A percentile compares a stretch with the other conserved stretches of the same genome.
phyloP scores from a whole-genome alignment of 35 echinoderm and acorn worm genomes.

The Apostichopus parvimensis region DNA sequence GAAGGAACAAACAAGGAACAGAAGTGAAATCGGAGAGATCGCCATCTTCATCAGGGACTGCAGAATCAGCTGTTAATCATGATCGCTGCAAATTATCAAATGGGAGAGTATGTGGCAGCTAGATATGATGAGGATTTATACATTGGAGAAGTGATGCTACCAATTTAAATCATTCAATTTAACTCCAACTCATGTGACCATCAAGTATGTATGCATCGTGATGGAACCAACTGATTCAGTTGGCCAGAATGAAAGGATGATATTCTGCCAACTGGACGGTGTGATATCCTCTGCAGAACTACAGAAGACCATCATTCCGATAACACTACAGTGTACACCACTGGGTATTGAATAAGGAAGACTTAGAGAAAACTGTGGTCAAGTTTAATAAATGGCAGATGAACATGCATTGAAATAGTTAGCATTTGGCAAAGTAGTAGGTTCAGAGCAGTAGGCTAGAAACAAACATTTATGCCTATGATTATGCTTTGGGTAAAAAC shows the following conservation, averaged over 20 bases:
- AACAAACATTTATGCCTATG: too few species aligned
- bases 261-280: slow-evolving; percentile 42
- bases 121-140: slow-evolving; percentile 48
- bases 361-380: slow-evolving; percentile 50
- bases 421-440: neutral
- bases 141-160: slow-evolving; percentile 57
- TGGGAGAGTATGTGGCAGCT: slow-evolving; percentile 51
- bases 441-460: too few species aligned
- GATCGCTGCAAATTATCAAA: slow-evolving; percentile 55
- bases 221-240: slow-evolving; percentile 57
- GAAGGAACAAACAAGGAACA: slow-evolving; percentile 39
- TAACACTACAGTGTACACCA: neutral
- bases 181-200: slow-evolving; percentile 43
- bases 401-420: slow-evolving; percentile 23
- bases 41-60: neutral
- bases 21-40: slow-evolving; percentile 28
- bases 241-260: slow-evolving; percentile 45
- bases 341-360: slow-evolving; percentile 51
- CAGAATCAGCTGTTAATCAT: slow-evolving; percentile 24
- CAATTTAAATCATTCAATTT: neutral
- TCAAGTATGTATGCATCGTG: slow-evolving; percentile 47
- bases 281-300: slow-evolving; percentile 49
- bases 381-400: slow-evolving; percentile 61
- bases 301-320: neutral
- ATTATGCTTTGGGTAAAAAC: too few species aligned